Evolutionary conservation across 2,797 vertebrate genomes (phyloP).

Genomic region (Hippopotamyrus pictus): DNA sequence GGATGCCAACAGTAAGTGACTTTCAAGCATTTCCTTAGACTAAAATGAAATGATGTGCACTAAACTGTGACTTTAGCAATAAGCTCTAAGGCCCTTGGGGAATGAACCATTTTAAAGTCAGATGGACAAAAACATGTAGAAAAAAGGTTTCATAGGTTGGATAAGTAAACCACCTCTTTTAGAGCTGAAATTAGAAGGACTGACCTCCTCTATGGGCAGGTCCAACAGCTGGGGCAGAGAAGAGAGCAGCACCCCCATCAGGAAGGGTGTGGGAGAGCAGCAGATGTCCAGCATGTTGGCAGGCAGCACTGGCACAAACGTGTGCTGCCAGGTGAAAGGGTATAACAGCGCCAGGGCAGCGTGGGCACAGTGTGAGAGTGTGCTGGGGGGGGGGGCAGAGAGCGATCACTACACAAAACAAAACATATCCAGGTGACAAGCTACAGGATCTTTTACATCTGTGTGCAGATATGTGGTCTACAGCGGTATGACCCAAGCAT

Average conservation of each 20-base stretch:
- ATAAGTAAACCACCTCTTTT: background rate
- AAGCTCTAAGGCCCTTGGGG: background rate
- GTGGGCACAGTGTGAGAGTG: slow-evolving; percentile 83
- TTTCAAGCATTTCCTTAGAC: background rate
- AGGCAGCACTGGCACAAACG: slow-evolving; percentile 89
- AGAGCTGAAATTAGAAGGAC: slow-evolving; percentile 26
- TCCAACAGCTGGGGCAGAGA: slow-evolving; percentile 82
- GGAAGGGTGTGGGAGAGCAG: slow-evolving; percentile 93
- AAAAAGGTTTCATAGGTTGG: background rate
- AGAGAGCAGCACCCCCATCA: slow-evolving; percentile 86
- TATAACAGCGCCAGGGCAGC: slow-evolving; percentile 84
- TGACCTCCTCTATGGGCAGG: slow-evolving; percentile 91
- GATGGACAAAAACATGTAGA: background rate
- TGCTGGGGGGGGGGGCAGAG: slow-evolving; percentile 50
- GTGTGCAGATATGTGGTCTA: background rate
- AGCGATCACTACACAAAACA: background rate
- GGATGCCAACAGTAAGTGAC: background rate
- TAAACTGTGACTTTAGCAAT: background rate
- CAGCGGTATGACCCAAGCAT: too few relatives aligned
- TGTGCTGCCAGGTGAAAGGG: slow-evolving; percentile 97
- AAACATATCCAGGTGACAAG: background rate
- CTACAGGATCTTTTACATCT: background rate
- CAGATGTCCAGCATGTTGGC: slow-evolving; percentile 92
- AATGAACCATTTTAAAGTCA: background rate
- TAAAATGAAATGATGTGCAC: background rate